Evolutionary conservation across 2,797 vertebrate genomes (phyloP).

Genomic region (Acanthornis magna): DNA sequence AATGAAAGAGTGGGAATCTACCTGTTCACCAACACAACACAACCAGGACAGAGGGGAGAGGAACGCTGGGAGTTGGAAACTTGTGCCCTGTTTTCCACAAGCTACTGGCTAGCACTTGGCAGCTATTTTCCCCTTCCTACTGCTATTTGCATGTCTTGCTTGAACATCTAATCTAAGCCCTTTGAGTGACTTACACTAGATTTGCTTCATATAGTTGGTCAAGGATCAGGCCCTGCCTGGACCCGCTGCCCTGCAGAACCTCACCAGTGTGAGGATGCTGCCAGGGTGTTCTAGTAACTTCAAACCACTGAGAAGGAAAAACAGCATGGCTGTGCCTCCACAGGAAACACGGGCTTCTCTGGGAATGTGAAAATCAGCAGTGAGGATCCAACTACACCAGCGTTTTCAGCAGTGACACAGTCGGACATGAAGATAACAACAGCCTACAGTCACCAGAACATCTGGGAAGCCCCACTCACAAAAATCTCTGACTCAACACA

Average conservation of each 20-base stretch:
- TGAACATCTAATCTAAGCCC: background rate
- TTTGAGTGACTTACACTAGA: background rate
- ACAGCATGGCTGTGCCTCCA: fast-evolving
- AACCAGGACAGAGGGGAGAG: background rate
- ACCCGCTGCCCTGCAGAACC: background rate
- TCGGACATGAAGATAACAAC: background rate
- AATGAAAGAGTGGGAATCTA: background rate
- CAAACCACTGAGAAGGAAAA: background rate
- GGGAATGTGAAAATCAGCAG: fast-evolving
- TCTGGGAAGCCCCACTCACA: background rate
- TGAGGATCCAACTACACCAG: background rate
- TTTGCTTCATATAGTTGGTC: background rate
- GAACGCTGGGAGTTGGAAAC: background rate
- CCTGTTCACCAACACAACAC: background rate
- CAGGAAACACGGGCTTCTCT: background rate
- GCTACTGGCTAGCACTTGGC: background rate
- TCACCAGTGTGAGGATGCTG: background rate
- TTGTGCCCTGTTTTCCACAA: background rate
- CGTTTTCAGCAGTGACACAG: background rate
- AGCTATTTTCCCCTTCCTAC: background rate
- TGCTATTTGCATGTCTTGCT: background rate
- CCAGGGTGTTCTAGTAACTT: background rate
- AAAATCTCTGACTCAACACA: background rate
- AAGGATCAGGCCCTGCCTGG: background rate
- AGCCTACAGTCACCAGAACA: background rate